phyloP scores from a whole-genome alignment of 1,140 invertebrate species.

The Papilio machaon region DNA sequence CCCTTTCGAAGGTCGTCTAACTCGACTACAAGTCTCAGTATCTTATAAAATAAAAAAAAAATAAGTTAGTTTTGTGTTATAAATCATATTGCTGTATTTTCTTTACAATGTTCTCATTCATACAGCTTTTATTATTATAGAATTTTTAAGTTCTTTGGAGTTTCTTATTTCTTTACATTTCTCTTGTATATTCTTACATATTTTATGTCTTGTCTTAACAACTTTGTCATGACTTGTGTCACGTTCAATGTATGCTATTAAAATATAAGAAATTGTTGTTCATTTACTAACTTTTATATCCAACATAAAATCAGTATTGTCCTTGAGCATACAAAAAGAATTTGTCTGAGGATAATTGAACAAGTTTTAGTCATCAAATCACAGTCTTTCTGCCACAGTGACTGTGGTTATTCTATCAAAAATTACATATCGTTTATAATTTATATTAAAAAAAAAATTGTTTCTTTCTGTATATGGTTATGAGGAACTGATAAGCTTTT shows the following conservation, averaged over 20 bases:
- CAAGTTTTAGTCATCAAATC: neutral
- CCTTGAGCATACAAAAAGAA: too few species aligned
- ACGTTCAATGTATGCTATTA: too few species aligned
- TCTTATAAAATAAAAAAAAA: too few species aligned
- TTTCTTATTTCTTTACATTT: neutral
- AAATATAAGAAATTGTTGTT: too few species aligned
- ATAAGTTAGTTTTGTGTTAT: neutral
- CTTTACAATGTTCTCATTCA: neutral
- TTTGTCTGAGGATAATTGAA: too few species aligned
- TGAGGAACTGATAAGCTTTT: too few species aligned
- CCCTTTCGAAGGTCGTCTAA: too few species aligned
- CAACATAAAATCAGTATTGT: too few species aligned
- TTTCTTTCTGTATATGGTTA: neutral
- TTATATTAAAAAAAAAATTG: neutral
- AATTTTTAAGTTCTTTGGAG: neutral
- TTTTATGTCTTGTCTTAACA: neutral
- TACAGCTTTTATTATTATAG: neutral
- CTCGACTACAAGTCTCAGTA: too few species aligned
- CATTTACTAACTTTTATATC: too few species aligned
- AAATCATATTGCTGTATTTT: neutral
- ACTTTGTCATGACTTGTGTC: too few species aligned
- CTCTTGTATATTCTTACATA: neutral
- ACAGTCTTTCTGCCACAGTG: neutral
- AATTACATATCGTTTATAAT: neutral
- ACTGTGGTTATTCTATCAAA: neutral